A percentile compares a stretch with the other conserved stretches of the same genome.
These are phyloP conservation scores for Zosterops borbonicus DNA, from an alignment of 2,113 vertebrate species.

Conservation along the genomic window DNA sequence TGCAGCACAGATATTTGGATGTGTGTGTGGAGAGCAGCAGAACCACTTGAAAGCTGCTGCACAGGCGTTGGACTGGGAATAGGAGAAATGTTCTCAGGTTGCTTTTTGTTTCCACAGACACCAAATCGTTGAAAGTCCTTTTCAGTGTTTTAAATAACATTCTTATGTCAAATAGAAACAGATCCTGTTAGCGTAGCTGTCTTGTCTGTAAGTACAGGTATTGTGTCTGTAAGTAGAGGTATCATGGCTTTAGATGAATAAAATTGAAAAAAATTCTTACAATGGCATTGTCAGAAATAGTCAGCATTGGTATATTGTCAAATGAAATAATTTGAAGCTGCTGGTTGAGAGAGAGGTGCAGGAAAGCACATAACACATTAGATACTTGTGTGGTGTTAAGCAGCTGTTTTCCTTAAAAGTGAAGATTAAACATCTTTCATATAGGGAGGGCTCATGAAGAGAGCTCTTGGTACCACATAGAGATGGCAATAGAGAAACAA, in stretches of 20 bases:
- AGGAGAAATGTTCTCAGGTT: background rate
- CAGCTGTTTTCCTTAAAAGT: background rate
- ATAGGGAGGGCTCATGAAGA: background rate
- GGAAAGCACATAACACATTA: accelerated
- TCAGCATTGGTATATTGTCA: background rate
- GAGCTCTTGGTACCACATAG: background rate
- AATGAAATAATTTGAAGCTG: background rate
- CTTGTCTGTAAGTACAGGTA: background rate
- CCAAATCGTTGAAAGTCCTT: background rate
- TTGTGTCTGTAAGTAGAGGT: background rate
- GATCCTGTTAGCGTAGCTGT: background rate
- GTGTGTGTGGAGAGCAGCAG: background rate
- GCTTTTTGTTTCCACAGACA: background rate
- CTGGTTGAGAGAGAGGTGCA: background rate
- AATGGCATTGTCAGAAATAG: background rate
- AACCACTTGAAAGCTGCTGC: background rate
- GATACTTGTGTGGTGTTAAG: background rate
- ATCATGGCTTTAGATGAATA: background rate
- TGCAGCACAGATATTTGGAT: background rate
- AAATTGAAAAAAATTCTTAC: accelerated
- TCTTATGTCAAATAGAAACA: background rate
- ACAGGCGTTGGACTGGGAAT: background rate
- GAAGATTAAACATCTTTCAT: accelerated
- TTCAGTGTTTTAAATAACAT: background rate
- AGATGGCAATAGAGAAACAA: background rate